Conservation (phyloP, 2,888 invertebrate genomes). For the Asteroscopus sphinx region DNA sequence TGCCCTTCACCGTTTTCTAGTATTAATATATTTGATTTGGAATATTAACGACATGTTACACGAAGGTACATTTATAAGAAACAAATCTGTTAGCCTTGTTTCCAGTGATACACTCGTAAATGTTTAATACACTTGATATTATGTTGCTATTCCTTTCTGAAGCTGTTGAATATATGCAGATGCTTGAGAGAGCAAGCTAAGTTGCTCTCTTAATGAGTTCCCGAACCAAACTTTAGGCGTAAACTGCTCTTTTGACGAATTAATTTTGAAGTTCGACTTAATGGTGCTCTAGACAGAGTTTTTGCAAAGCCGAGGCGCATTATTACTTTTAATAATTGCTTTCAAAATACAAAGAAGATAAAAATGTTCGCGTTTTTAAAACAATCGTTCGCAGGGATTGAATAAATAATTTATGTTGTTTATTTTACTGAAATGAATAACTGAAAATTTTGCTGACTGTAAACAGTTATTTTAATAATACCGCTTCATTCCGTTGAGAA, state of each 20-base stretch:
- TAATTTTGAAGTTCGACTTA: slow-evolving; percentile 62
- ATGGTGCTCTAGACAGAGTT: slow-evolving; percentile 56
- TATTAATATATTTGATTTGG: too few species aligned
- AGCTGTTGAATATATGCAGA: slow-evolving; percentile 38
- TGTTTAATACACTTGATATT: background rate
- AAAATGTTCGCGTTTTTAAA: slow-evolving; percentile 40
- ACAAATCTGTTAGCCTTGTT: too few species aligned
- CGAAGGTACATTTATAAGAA: too few species aligned
- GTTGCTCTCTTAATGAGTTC: slow-evolving; percentile 60
- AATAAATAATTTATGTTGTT: slow-evolving; percentile 30
- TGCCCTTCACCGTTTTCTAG: too few species aligned
- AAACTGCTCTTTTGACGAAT: slow-evolving; percentile 66
- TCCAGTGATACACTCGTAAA: too few species aligned
- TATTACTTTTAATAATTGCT: slow-evolving; percentile 57
- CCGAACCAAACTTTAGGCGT: slow-evolving; percentile 49
- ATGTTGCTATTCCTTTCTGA: slow-evolving; percentile 2
- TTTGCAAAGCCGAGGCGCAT: slow-evolving; percentile 51
- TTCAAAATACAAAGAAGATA: slow-evolving; percentile 44
- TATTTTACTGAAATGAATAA: slow-evolving; percentile 23
- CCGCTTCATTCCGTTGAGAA: slow-evolving; percentile 7
- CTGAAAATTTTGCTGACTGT: slow-evolving; percentile 19
- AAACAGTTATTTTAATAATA: slow-evolving; percentile 20
- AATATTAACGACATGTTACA: too few species aligned
- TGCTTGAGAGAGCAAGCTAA: slow-evolving; percentile 39
- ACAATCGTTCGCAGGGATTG: slow-evolving; percentile 31